These are phyloP conservation scores for Halcyon smyrnensis DNA, from an alignment of 2,797 vertebrate genomes.

Conservation along the genomic window DNA sequence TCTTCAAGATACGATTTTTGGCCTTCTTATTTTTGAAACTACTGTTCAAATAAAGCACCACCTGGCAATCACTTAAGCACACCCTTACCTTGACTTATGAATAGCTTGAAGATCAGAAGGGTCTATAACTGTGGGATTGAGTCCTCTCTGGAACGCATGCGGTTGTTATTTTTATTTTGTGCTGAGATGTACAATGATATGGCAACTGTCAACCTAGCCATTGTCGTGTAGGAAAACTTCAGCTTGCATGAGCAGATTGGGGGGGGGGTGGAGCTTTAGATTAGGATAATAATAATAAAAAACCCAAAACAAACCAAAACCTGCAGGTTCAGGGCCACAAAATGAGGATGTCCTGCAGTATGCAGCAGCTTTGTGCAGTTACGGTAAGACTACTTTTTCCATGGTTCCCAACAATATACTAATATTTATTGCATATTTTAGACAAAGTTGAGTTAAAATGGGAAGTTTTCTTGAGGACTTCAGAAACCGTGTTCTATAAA, in stretches of 20 bases:
- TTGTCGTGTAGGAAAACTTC: not conserved
- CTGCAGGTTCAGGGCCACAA: not conserved
- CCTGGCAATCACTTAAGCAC: not conserved
- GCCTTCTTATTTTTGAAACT: not conserved
- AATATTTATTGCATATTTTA: not conserved
- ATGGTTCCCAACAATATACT: not conserved
- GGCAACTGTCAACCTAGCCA: not conserved
- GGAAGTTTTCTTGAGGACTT: not conserved
- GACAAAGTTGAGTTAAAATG: not conserved
- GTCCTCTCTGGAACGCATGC: fast-evolving
- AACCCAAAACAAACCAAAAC: not conserved
- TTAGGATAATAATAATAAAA: not conserved
- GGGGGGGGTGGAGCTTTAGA: not conserved
- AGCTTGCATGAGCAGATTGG: not conserved
- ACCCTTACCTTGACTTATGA: not conserved
- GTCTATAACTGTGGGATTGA: not conserved
- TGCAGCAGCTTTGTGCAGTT: not conserved
- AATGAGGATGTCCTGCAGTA: not conserved
- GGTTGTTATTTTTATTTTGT: not conserved
- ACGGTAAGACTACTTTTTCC: not conserved
- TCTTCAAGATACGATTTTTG: not conserved
- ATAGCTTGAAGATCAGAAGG: not conserved
- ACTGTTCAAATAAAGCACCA: not conserved
- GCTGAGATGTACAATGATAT: not conserved
- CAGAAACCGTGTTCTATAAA: not conserved